Conservation (phyloP, 2,797 vertebrate species). For the Smutsia gigantea region DNA sequence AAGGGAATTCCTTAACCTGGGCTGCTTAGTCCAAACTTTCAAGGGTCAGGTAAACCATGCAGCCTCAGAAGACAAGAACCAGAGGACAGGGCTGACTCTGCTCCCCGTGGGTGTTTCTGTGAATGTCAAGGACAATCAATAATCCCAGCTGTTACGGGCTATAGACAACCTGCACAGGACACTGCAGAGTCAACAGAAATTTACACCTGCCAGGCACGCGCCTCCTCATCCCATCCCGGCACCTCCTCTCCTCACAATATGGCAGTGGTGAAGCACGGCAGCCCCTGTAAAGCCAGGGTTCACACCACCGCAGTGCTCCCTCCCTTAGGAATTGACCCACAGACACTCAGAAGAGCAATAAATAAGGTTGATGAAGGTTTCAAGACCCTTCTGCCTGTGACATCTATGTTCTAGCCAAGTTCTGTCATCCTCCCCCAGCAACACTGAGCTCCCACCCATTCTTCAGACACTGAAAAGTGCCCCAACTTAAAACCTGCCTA, state of each 20-base stretch:
- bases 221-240: fast-evolving
- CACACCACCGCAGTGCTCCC: background rate
- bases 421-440: background rate
- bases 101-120: background rate
- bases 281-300: background rate
- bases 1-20: background rate
- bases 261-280: no score
- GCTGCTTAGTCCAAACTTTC: no score
- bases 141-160: background rate
- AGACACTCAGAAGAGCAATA: no score
- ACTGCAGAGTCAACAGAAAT: background rate
- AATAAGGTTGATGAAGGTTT: background rate
- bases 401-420: background rate
- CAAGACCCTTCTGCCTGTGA: background rate
- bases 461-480: background rate
- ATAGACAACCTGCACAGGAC: background rate
- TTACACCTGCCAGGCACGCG: background rate
- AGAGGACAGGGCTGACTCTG: background rate
- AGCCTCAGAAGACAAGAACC: no score
- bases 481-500: no score
- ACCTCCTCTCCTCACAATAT: background rate
- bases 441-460: background rate
- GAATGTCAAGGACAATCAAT: no score
- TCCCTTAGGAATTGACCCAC: background rate
- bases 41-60: background rate